These are phyloP conservation scores for Adelosebastes latens DNA, from an alignment of 2,797 vertebrate genomes.

Conservation along the genomic window DNA sequence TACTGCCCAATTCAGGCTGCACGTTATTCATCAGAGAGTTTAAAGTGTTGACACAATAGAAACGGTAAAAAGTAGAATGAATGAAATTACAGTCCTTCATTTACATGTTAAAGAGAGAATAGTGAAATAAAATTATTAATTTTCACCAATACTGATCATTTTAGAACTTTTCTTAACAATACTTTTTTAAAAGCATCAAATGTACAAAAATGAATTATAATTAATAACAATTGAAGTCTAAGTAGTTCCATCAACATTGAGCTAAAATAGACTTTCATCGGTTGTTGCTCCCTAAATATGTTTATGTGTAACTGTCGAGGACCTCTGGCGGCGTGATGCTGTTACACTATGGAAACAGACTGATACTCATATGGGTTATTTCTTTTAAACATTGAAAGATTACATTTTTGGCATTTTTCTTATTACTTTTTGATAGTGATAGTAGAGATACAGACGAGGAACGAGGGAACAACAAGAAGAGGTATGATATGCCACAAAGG, in stretches of 20 bases:
- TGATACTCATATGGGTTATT: too few species aligned
- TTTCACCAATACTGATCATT: neutral
- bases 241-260: neutral
- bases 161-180: neutral
- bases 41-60: neutral
- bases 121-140: neutral
- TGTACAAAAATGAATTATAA: neutral
- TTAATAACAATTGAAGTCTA: neutral
- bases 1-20: neutral
- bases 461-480: neutral
- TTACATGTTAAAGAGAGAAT: neutral
- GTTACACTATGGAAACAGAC: neutral
- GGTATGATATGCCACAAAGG: neutral
- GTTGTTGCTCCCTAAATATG: neutral
- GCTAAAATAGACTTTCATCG: neutral
- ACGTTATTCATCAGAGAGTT: neutral
- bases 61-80: neutral
- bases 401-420: too few species aligned
- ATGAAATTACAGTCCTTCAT: neutral
- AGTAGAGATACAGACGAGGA: neutral
- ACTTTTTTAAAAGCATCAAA: neutral
- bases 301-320: neutral
- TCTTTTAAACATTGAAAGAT: too few species aligned
- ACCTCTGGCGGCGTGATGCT: neutral
- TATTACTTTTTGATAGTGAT: too few species aligned